Percentiles rank a stretch among this genome's conserved stretches.
Evolutionary conservation across 2,797 vertebrate genomes (phyloP).

Genomic region (Lepidocolaptes lacrymiger): DNA sequence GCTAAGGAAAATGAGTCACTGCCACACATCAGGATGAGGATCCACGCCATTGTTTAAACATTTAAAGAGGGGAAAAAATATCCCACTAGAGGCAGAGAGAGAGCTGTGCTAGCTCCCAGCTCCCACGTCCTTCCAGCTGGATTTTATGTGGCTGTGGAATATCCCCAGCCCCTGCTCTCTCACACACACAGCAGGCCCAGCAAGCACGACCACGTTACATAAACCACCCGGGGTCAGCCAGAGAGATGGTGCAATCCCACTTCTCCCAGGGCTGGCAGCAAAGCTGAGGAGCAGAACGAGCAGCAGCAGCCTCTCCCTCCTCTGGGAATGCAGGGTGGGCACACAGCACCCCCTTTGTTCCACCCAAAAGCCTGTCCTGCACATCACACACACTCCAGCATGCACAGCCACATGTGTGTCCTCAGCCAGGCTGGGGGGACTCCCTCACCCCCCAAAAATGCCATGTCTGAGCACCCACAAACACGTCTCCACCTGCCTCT

Average conservation of each 20-base stretch:
- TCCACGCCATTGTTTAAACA: not conserved
- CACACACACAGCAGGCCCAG: not conserved
- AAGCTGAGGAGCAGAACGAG: not conserved
- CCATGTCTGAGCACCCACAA: not conserved
- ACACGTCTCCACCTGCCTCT: not conserved
- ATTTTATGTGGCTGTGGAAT: not conserved
- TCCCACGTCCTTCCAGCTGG: not conserved
- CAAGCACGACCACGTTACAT: not conserved
- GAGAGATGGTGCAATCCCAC: not conserved
- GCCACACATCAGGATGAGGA: not conserved
- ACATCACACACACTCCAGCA: not conserved
- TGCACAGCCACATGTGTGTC: not conserved
- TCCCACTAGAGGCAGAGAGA: not conserved
- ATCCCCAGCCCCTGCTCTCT: not conserved
- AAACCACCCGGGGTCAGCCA: not conserved
- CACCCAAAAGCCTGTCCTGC: not conserved
- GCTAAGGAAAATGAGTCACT: not conserved
- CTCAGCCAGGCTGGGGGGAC: not conserved
- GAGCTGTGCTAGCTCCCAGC: not conserved
- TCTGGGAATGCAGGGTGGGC: fast-evolving
- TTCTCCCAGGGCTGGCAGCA: not conserved
- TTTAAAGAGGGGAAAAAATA: not conserved
- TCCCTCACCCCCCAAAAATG: fast-evolving
- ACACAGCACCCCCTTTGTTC: not conserved
- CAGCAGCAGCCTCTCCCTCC: not conserved